Conservation (phyloP, 2,888 invertebrate species). For the Frankliniella intonsa region DNA sequence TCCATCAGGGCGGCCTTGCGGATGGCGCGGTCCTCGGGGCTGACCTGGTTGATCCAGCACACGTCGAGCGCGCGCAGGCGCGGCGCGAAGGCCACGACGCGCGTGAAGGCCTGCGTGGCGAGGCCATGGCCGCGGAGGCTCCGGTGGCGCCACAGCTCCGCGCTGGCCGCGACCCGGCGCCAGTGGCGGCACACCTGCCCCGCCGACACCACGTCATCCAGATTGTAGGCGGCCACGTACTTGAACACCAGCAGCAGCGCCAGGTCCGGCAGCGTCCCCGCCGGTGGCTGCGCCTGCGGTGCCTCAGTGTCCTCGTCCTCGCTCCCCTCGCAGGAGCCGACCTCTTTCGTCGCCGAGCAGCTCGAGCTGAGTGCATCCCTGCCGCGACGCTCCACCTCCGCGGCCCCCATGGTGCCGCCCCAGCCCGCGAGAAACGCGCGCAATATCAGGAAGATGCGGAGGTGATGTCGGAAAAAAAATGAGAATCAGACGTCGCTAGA, state of each 20-base stretch:
- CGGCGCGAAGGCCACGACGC: slow-evolving; percentile 14
- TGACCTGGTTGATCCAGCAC: slow-evolving; percentile 19
- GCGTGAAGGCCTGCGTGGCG: slow-evolving; percentile 10
- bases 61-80: background rate
- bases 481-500: too few relatives aligned
- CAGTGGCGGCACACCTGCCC: slow-evolving; percentile 21
- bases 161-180: slow-evolving; percentile 6
- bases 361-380: background rate
- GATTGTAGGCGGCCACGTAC: slow-evolving; percentile 6
- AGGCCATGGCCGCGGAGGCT: background rate
- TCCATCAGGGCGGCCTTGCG: background rate
- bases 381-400: background rate
- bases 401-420: too few relatives aligned
- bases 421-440: too few relatives aligned
- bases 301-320: background rate
- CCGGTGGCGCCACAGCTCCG: background rate
- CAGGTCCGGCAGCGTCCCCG: slow-evolving; percentile 7
- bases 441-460: too few relatives aligned
- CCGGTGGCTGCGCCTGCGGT: background rate
- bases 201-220: slow-evolving; percentile 15
- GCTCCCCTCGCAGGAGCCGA: background rate
- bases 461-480: too few relatives aligned
- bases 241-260: slow-evolving; percentile 1
- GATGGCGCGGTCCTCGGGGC: slow-evolving; percentile 5
- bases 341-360: background rate